phyloP scores from a whole-genome alignment of 2,797 vertebrate species.

The Hyperoplus lanceolatus region DNA sequence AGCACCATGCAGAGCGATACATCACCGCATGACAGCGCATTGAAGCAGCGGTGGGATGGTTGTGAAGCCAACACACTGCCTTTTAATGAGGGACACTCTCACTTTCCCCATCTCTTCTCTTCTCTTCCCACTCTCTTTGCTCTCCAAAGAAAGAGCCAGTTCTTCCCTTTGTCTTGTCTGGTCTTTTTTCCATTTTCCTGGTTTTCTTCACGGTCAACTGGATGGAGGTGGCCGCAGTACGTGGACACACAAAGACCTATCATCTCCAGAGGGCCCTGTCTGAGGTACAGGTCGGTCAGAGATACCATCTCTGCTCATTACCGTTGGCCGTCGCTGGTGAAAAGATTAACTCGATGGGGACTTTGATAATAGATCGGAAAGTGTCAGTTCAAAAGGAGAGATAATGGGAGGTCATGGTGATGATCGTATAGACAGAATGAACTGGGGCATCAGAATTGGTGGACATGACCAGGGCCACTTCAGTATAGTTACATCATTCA shows the following conservation, averaged over 20 bases:
- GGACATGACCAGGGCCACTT: constrained; percentile 31
- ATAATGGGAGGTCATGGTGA: constrained; percentile 63
- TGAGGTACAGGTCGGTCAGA: constrained; percentile 44
- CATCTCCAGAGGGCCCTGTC: constrained; percentile 20
- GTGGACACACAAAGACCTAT: constrained; percentile 11
- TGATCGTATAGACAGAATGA: constrained; percentile 48
- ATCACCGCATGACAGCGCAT: constrained; percentile 82
- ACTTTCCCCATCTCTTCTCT: constrained; percentile 38
- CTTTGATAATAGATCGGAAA: constrained; percentile 56
- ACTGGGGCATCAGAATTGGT: constrained; percentile 45
- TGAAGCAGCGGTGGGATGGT: constrained; percentile 80
- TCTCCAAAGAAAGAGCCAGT: constrained; percentile 48
- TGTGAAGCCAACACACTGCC: constrained; percentile 75
- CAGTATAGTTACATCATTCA: constrained; percentile 23
- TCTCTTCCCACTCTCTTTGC: constrained; percentile 45
- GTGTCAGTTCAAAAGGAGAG: constrained; percentile 51
- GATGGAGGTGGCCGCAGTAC: constrained; percentile 36
- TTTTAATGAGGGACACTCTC: constrained; percentile 81
- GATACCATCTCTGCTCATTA: constrained; percentile 73
- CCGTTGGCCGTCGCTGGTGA: constrained; percentile 39
- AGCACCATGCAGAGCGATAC: constrained; percentile 78
- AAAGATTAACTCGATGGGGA: constrained; percentile 52
- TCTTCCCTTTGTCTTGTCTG: constrained; percentile 27
- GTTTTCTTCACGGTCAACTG: constrained; percentile 28
- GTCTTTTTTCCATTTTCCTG: constrained; percentile 23